Base-by-base conservation (phyloP, 1,140 invertebrate genomes). In the Cyrtorhinus lividipennis region DNA sequence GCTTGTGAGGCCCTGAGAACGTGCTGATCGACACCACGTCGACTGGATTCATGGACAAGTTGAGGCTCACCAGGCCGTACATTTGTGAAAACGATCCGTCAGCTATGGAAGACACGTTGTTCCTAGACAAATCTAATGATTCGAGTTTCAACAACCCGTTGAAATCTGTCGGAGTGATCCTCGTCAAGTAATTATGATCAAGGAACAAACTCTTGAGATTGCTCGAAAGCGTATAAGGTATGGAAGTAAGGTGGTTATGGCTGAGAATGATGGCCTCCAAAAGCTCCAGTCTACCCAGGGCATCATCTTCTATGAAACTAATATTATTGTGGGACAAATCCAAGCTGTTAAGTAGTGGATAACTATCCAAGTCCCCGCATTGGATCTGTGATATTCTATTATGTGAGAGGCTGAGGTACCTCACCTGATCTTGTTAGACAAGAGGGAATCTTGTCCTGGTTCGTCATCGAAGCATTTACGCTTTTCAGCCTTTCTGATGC, bases 321-420 rank as follows among this genome's bases (percentile, higher is more conserved):
- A 96, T 79, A 63, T 79, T 76, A 70, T 94, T 95, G 59, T 85
- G 79, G 23, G 87, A 87, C 27, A 95, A 79, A 69, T 92, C 86
- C 24, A 96, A 72, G 24, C 87, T 77, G 64, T 85, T 84, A 10
- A 95, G 72, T 18, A 92, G 73, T 0, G 90, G 90, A 72, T 93
- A 94, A 66, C 89, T 90, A 69, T 92, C 89, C 62, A 96, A 78
- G 68, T 93, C 89, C n/a, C 89, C 88, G 67, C 87, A 82, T 45
- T 81, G 79, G 18, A 95, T 83, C 0, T 79, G 75, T 58, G 77
- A 80, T 48, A 91, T 79, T 65, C 78, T 80, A 70, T 95, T 95
- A 15, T 85, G 83, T 1, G 85, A 80, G 0, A 94, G 73, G 25
- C 84, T 81, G 22, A 95, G 75, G 63, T 87, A 86, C 23, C 86